Evolutionary conservation across 2,797 vertebrate genomes (phyloP), one percentile per base, ranked within the genome.

Genomic region (Cygnus olor): DNA sequence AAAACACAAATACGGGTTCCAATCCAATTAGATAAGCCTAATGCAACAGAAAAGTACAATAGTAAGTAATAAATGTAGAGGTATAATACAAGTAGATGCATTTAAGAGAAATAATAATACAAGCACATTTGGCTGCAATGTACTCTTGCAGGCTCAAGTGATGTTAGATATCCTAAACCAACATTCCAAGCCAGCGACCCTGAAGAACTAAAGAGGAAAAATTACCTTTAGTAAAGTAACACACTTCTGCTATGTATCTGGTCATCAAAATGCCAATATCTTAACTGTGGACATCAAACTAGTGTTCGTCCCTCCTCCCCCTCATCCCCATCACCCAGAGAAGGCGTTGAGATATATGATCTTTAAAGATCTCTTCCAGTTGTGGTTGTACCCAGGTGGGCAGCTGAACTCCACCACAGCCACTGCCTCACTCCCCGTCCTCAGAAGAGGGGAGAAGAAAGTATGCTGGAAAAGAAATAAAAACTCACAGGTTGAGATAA

Each of bases 31-130:
- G 1, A 42, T 15, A 44, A 21, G 16, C 21, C 69, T 66, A 82
- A 80, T 22, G 4, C 8, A 54, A 61, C 13, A 2, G 14, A 44
- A 68, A 89, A 80, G 8, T 18, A 84, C 14, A 70, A 9, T 10
- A 44, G 4, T 9, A 7, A 60, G 3, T 30, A 61, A 54, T 22
- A 14, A 89, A 88, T 2, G 6, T 32, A 70, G 18, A 22, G 5
- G n/a, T 64, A 81, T 3, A 2, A 5, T 19, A 49, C 0, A 63
- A 32, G 54, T 5, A 64, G 22, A 60, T 12, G 32, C 0, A 0
- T 79, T 58, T 27, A 42, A 64, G 20, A 71, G 19, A 81, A 81
- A 84, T 25, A 27, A 51, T 51, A 61, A 83, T 7, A 63, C 3
- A n/a, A 51, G 18, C 6, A n/a, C 8, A 20, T 54, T 7, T 63